Evolutionary conservation across 2,113 vertebrate species (phyloP).

Genomic region (Blennius ocellaris): DNA sequence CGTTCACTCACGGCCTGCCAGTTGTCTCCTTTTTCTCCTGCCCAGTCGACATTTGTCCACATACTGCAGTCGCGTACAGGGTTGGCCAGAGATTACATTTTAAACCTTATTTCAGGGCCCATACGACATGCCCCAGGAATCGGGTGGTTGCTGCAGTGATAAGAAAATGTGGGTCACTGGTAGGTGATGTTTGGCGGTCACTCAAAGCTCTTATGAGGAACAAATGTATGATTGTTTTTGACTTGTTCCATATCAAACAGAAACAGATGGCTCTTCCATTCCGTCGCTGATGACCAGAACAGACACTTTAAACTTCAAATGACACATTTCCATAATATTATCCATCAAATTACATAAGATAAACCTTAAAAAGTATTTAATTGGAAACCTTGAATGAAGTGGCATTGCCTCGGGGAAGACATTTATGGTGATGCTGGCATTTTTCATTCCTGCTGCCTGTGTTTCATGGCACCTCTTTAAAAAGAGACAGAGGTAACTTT

Average conservation of each 20-base stretch:
- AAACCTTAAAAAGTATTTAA: conserved; percentile 22
- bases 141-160: conserved; percentile 1
- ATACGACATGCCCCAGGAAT: conserved; percentile 1
- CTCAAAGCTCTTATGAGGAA: neutral
- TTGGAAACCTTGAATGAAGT: conserved; percentile 42
- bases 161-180: conserved; percentile 3
- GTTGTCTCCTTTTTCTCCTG: neutral
- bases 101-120: neutral
- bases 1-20: conserved; percentile 3
- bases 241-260: conserved; percentile 14
- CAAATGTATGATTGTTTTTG: neutral
- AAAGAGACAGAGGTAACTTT: conserved; percentile 50
- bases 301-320: neutral
- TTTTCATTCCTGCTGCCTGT: conserved; percentile 44
- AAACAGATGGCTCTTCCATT: neutral
- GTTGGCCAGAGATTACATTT: conserved; percentile 6
- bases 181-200: neutral
- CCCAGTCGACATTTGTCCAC: neutral
- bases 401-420: conserved; percentile 17
- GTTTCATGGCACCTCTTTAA: conserved; percentile 45
- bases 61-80: neutral
- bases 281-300: conserved; percentile 16
- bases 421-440: conserved; percentile 21
- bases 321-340: conserved; percentile 18
- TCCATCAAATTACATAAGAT: conserved; percentile 31